Evolutionary conservation across 2,888 invertebrate species (phyloP), one percentile per base, ranked within the genome.

Genomic region (Brassicogethes aeneus): DNA sequence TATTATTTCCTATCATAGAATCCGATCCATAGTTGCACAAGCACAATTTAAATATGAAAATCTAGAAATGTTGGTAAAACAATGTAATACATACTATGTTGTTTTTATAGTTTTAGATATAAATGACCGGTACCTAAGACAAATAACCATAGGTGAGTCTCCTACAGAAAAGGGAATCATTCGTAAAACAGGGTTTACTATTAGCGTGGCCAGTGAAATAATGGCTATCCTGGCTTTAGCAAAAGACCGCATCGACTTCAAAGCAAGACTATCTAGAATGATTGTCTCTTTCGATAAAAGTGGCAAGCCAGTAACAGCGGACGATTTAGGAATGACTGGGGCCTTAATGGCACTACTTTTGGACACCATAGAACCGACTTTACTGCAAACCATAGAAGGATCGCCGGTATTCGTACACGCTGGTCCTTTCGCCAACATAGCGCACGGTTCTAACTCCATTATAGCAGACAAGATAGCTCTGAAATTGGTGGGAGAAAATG

Each of bases 391-490:
- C 0, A 69, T 99, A 23, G 97, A 99, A 69, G 96, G 91, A 14
- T 85, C 88, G 0, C 97, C 97, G 0, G 94, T 97, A 38, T 76
- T 99, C 54, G 95, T 99, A 0, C 97, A 99, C 70, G 82, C 95
- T 2, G 97, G 97, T 1, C 99, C 99, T 1, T 99, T 99, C 72
- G 99, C 97, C 34, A 99, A 99, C 70, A 97, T 99, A 62, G 97
- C 97, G 0, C 97, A 97, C 70, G 97, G 99, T 30, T 94, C 95
- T 67, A 94, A 94, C 2, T 97, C 96, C 16, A 89, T 96, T 52
- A 71, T 99, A 30, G 96, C 96, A 1, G 97, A 97, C 70, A 82
- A 85, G 60, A 80, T 96, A 48, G 97, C 89, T 5, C 72, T 96
- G 49, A 96, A 96, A 68, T 72, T 99, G 36, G 96, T 94, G 8